These are phyloP conservation scores for Manis javanica DNA, from an alignment of 2,797 vertebrate species.

Conservation along the genomic window DNA sequence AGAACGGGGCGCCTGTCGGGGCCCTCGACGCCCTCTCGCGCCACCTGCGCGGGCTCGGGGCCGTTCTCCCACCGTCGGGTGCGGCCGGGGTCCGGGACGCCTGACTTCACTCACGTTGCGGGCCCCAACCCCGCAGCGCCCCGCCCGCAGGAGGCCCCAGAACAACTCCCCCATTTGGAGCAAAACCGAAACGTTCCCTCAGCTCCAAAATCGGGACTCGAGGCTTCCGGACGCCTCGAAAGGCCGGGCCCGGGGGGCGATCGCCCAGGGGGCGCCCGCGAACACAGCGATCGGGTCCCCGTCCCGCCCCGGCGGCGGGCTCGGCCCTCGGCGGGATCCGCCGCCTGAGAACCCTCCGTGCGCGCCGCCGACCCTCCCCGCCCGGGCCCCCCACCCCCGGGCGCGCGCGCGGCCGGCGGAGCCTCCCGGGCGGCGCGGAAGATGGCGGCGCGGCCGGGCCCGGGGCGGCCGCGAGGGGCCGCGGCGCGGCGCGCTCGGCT, in stretches of 20 bases:
- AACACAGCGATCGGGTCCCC: not conserved
- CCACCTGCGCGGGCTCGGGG: not conserved
- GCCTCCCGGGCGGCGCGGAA: not conserved
- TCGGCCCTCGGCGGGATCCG: constrained; percentile 8
- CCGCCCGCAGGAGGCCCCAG: not conserved
- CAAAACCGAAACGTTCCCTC: not conserved
- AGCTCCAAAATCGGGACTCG: not conserved
- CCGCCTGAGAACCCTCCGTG: constrained; percentile 28
- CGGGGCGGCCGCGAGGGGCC: constrained; percentile 81
- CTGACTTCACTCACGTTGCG: not conserved
- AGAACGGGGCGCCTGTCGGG: not conserved
- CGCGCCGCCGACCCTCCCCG: constrained; percentile 46
- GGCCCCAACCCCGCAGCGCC: not conserved
- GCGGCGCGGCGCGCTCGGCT: constrained; percentile 24
- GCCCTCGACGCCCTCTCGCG: not conserved
- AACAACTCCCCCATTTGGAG: not conserved
- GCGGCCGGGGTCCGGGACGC: not conserved
- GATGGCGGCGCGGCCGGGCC: constrained; percentile 88
- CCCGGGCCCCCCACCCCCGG: constrained; percentile 33
- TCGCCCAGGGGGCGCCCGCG: constrained; percentile 54
- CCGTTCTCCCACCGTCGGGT: not conserved
- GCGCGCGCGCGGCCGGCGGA: not conserved
- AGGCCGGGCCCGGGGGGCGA: not conserved
- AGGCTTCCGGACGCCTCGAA: not conserved
- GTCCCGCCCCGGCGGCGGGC: constrained; percentile 56